phyloP scores from a whole-genome alignment of 92 coral and sea anemone species.

The Zoanthus solanderi region DNA sequence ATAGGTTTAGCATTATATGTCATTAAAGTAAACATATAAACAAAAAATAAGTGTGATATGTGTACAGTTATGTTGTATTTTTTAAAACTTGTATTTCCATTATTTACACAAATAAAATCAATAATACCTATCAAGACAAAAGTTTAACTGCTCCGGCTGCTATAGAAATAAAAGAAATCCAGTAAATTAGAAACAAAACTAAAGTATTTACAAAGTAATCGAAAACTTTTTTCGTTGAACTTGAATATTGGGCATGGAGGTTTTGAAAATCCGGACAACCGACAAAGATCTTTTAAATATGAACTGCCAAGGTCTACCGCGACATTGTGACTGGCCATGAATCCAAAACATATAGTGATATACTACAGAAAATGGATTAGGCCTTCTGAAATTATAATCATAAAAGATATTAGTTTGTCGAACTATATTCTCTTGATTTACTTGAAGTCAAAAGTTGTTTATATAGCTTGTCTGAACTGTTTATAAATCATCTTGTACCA shows the following conservation, averaged over 20 bases:
- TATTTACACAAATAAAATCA: neutral
- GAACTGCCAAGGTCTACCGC: neutral
- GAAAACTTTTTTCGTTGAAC: neutral
- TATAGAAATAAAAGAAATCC: neutral
- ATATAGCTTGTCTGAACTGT: neutral
- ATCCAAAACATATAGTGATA: neutral
- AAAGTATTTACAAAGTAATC: neutral
- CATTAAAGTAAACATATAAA: too few species aligned
- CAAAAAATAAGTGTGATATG: too few species aligned
- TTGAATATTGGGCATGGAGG: neutral
- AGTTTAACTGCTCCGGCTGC: neutral
- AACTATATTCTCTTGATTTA: neutral
- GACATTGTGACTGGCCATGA: neutral
- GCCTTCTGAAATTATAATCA: neutral
- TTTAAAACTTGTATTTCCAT: neutral
- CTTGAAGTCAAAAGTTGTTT: neutral
- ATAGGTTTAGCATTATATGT: too few species aligned
- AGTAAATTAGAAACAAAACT: neutral
- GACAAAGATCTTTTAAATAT: too few species aligned
- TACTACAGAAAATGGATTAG: too few species aligned
- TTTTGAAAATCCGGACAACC: neutral
- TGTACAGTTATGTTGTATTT: too few species aligned
- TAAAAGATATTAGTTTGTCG: neutral
- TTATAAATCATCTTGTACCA: neutral
- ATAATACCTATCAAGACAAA: neutral